Percentiles rank a stretch among this genome's conserved stretches.
Conservation (phyloP, 1,140 invertebrate genomes). For the Pseudobourletiella spinata region DNA sequence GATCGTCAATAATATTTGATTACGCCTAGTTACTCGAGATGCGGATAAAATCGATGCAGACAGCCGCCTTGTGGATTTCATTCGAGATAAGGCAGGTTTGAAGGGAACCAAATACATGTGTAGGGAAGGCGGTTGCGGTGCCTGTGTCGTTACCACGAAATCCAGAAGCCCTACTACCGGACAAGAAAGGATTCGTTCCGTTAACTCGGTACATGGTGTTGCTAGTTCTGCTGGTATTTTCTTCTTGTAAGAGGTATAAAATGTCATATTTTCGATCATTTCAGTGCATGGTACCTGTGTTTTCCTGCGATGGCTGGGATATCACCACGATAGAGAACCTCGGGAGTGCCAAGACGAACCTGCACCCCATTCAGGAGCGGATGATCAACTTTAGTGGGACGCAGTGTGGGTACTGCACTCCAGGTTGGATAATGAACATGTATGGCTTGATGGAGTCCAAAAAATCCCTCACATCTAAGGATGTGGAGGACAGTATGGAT, state of each 20-base stretch:
- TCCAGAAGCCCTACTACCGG: conserved; percentile 36
- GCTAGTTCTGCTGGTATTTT: background rate
- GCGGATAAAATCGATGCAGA: background rate
- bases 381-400: conserved; percentile 62
- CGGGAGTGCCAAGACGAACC: conserved; percentile 11
- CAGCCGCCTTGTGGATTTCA: conserved; percentile 17
- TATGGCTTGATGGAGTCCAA: conserved; percentile 23
- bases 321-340: conserved; percentile 20
- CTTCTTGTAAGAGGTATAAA: background rate
- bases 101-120: conserved; percentile 71
- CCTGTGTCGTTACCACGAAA: conserved; percentile 42
- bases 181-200: conserved; percentile 30
- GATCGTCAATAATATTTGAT: no score
- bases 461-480: conserved; percentile 48
- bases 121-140: conserved; percentile 54
- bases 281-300: conserved; percentile 35
- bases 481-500: conserved; percentile 66
- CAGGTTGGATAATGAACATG: conserved; percentile 11
- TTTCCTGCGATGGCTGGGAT: conserved; percentile 32
- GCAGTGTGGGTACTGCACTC: conserved; percentile 50
- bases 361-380: conserved; percentile 49
- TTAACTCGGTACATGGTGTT: conserved; percentile 38
- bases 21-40: background rate
- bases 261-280: conserved; percentile 12
- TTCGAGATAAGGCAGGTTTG: conserved; percentile 15